Evolutionary conservation across 2,113 vertebrate genomes (phyloP).

Genomic region (Ascaphus truei): DNA sequence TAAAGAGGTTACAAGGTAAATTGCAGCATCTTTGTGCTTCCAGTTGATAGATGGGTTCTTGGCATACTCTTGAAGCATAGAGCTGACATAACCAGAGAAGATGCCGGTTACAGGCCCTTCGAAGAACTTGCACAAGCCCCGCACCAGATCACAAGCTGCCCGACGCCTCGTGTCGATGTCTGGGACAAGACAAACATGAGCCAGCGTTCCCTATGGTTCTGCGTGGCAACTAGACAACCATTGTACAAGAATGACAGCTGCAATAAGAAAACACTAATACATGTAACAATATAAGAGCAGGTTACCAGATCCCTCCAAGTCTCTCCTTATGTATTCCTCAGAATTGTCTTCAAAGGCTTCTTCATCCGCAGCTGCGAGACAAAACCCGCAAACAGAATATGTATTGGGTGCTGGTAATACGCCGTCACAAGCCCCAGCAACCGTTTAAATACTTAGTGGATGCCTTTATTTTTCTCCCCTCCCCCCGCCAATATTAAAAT

Average conservation of each 20-base stretch:
- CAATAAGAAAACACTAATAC: background rate
- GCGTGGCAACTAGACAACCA: too few species aligned
- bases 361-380: conserved; percentile 86
- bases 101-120: conserved; percentile 94
- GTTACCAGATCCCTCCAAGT: conserved; percentile 96
- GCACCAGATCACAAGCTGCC: conserved; percentile 93
- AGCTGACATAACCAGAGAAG: conserved; percentile 96
- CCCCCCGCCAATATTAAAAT: too few species aligned
- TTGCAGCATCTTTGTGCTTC: conserved; percentile 98
- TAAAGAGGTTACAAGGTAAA: conserved; percentile 94
- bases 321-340: conserved; percentile 95
- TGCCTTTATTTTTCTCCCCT: too few species aligned
- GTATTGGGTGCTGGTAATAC: too few species aligned
- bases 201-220: background rate
- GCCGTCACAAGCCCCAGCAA: conserved; percentile 9
- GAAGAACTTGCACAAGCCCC: conserved; percentile 94
- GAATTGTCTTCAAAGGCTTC: conserved; percentile 99
- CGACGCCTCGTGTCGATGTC: conserved; percentile 96
- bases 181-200: conserved; percentile 41
- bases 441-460: too few species aligned
- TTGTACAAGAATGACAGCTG: background rate
- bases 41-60: conserved; percentile 90
- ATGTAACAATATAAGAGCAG: background rate
- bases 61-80: conserved; percentile 90
- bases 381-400: conserved; percentile 35